Conservation (phyloP, 2,113 vertebrate species). For the Otocyon megalotis region DNA sequence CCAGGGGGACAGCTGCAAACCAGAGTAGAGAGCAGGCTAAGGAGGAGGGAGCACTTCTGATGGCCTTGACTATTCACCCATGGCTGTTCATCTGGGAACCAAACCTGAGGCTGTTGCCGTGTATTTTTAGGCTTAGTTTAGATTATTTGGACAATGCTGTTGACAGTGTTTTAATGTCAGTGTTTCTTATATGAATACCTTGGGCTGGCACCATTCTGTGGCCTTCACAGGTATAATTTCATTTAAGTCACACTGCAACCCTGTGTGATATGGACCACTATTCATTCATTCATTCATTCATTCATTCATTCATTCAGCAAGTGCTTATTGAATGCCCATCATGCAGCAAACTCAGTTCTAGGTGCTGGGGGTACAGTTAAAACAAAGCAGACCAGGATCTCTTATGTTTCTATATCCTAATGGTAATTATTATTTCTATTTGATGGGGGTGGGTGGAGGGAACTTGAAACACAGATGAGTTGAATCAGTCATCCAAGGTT, state of each 20-base stretch:
- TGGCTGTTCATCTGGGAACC: not conserved
- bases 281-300: not conserved
- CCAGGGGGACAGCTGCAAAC: not conserved
- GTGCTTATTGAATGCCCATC: not conserved
- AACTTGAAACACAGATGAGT: not conserved
- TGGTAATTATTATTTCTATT: not conserved
- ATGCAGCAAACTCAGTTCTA: not conserved
- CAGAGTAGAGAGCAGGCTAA: not conserved
- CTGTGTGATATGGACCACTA: not conserved
- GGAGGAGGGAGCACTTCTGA: not conserved
- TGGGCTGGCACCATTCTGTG: not conserved
- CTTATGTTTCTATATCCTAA: not conserved
- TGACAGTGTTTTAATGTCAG: not conserved
- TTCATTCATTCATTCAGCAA: not conserved
- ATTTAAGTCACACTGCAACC: not conserved
- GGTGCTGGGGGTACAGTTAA: not conserved
- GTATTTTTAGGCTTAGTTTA: not conserved
- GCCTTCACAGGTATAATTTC: not conserved
- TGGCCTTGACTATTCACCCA: not conserved
- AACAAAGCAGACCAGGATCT: not conserved
- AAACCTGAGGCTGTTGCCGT: not conserved
- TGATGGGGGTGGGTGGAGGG: not conserved
- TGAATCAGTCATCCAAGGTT: not conserved
- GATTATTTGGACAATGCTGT: not conserved
- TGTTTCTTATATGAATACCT: not conserved